These are phyloP conservation scores for Fragum sueziense DNA, from an alignment of 2,888 invertebrate species.

Conservation along the genomic window DNA sequence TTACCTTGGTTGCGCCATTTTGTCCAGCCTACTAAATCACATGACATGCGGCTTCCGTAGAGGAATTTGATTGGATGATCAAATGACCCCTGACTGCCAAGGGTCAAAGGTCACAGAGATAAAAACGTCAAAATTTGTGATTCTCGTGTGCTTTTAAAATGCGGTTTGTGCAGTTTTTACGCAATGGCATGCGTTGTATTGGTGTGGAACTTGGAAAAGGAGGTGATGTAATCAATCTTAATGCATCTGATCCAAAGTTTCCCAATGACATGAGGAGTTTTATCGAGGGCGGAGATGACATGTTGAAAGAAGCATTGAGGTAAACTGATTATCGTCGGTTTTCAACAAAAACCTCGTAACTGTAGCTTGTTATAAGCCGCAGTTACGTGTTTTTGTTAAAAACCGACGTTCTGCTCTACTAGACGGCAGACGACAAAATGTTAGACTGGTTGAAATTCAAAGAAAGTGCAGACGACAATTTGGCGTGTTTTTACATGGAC, in stretches of 20 bases:
- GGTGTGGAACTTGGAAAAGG: slow-evolving; percentile 71
- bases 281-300: slow-evolving; percentile 67
- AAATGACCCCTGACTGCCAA: neutral
- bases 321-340: slow-evolving; percentile 34
- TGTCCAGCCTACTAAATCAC: slow-evolving; percentile 31
- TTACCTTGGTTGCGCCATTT: slow-evolving; percentile 55
- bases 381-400: too few species aligned
- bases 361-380: too few species aligned
- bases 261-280: slow-evolving; percentile 70
- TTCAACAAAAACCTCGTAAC: too few species aligned
- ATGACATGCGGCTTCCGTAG: neutral
- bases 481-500: too few species aligned
- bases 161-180: slow-evolving; percentile 74
- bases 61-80: neutral
- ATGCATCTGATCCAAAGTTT: slow-evolving; percentile 62
- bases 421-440: too few species aligned
- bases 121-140: neutral
- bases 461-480: too few species aligned
- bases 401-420: too few species aligned
- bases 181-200: slow-evolving; percentile 61
- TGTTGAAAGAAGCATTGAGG: slow-evolving; percentile 68
- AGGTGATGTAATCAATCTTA: slow-evolving; percentile 73
- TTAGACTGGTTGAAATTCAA: too few species aligned
- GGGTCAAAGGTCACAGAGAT: slow-evolving; percentile 20
- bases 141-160: slow-evolving; percentile 43